phyloP scores from a whole-genome alignment of 2,888 invertebrate species.

The Drosophila meridiana region DNA sequence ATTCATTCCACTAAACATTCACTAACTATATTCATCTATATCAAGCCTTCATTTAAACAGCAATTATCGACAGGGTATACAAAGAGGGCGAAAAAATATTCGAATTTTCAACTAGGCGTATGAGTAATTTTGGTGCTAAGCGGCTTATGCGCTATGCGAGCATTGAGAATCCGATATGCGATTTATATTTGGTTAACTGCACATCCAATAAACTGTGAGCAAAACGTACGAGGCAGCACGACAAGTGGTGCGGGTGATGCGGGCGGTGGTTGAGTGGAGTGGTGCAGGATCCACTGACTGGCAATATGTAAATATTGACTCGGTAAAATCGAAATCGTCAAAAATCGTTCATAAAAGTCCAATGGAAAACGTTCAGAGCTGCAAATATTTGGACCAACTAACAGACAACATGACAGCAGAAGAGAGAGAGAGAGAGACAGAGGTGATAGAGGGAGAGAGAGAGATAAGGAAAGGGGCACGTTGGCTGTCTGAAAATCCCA shows the following conservation, averaged over 20 bases:
- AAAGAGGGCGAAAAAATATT: slow-evolving; percentile 9
- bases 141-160: slow-evolving; percentile 64
- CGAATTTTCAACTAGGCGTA: slow-evolving; percentile 63
- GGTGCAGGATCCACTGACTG: not conserved
- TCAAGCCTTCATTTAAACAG: not conserved
- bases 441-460: not conserved
- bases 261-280: not conserved
- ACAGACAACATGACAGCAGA: slow-evolving; percentile 55
- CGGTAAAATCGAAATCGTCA: slow-evolving; percentile 78
- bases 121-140: slow-evolving; percentile 75
- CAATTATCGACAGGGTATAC: not conserved
- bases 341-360: slow-evolving; percentile 74
- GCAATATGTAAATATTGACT: slow-evolving; percentile 76
- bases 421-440: not conserved
- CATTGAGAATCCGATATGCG: slow-evolving; percentile 69
- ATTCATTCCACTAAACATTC: not conserved
- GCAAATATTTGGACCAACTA: slow-evolving; percentile 72
- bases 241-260: not conserved
- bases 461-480: not conserved
- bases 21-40: not conserved
- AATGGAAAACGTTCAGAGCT: slow-evolving; percentile 62
- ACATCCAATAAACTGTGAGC: slow-evolving; percentile 73
- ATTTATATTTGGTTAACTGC: slow-evolving; percentile 79
- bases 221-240: slow-evolving; percentile 3
- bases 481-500: slow-evolving; percentile 57